These are phyloP conservation scores for Rhyzopertha dominica DNA, from an alignment of 1,140 invertebrate genomes.

Conservation along the genomic window DNA sequence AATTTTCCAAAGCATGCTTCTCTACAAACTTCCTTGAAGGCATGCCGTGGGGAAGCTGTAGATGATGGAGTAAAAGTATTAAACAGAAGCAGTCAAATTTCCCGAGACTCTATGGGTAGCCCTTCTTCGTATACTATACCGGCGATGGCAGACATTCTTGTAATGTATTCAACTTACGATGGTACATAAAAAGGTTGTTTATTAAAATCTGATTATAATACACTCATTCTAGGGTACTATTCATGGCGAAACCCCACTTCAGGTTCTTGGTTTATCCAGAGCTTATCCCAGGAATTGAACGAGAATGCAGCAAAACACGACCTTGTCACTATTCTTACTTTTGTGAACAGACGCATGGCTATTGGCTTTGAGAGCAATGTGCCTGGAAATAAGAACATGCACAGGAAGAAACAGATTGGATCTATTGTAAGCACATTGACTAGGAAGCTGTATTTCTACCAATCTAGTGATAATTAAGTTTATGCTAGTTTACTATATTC, in stretches of 20 bases:
- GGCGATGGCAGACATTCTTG: slow-evolving; percentile 79
- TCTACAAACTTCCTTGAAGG: too few species aligned
- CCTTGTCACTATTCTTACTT: slow-evolving; percentile 79
- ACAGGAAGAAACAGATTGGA: slow-evolving; percentile 90
- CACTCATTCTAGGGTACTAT: slow-evolving; percentile 64
- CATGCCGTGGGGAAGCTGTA: slow-evolving; percentile 77
- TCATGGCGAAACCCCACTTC: slow-evolving; percentile 88
- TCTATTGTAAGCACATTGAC: slow-evolving; percentile 90
- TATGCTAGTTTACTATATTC: too few species aligned
- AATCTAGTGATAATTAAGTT: too few species aligned
- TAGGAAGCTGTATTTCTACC: slow-evolving; percentile 62
- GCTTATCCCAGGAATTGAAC: slow-evolving; percentile 71
- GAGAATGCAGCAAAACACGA: slow-evolving; percentile 66
- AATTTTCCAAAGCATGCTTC: too few species aligned
- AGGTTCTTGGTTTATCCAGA: slow-evolving; percentile 94
- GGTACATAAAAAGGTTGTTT: slow-evolving; percentile 58
- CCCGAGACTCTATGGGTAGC: too few species aligned
- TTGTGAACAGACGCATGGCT: slow-evolving; percentile 80
- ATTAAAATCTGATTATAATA: neutral
- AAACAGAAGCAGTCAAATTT: neutral
- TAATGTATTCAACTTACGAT: slow-evolving; percentile 87
- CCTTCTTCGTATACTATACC: slow-evolving; percentile 33
- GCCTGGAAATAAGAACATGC: slow-evolving; percentile 68
- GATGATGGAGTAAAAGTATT: slow-evolving; percentile 63
- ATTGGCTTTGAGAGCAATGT: slow-evolving; percentile 83